These are phyloP conservation scores for Mirounga angustirostris DNA, from an alignment of 2,113 vertebrate species.

Conservation along the genomic window DNA sequence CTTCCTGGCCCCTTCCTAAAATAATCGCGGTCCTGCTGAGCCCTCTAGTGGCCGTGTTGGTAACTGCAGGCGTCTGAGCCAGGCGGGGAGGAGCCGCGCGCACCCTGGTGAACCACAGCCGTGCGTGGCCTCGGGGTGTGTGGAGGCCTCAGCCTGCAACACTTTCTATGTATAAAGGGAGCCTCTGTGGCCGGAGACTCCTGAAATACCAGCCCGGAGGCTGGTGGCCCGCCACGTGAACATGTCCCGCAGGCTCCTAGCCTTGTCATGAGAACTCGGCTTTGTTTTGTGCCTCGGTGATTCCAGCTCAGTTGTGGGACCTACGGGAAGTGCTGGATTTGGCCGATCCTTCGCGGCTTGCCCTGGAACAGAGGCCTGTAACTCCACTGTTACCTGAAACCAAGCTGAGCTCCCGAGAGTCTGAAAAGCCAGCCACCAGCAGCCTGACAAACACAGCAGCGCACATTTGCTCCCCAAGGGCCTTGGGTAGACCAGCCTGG, in stretches of 20 bases:
- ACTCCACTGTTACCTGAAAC: neutral
- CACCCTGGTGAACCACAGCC: neutral
- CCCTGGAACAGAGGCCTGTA: neutral
- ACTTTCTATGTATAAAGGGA: neutral
- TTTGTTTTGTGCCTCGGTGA: neutral
- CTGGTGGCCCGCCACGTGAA: neutral
- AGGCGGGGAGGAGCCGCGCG: neutral
- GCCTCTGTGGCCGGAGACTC: neutral
- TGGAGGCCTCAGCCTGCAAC: neutral
- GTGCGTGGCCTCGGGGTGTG: rapidly evolving
- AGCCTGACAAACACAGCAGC: too few species aligned
- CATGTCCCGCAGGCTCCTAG: neutral
- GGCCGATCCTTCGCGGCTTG: neutral
- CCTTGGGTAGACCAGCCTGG: neutral
- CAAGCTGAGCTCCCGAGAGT: neutral
- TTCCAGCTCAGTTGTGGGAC: neutral
- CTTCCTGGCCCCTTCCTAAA: neutral
- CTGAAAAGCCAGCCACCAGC: neutral
- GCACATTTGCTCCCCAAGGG: neutral
- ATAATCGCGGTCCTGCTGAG: slow-evolving; percentile 59
- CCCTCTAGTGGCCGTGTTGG: slow-evolving; percentile 64
- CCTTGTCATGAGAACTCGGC: neutral
- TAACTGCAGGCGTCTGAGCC: slow-evolving; percentile 54
- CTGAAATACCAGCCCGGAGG: neutral
- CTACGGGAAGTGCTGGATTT: neutral